A percentile compares a stretch with the other conserved stretches of the same genome.
Conservation (phyloP, 2,113 vertebrate genomes). For the Porphyrio hochstetteri region DNA sequence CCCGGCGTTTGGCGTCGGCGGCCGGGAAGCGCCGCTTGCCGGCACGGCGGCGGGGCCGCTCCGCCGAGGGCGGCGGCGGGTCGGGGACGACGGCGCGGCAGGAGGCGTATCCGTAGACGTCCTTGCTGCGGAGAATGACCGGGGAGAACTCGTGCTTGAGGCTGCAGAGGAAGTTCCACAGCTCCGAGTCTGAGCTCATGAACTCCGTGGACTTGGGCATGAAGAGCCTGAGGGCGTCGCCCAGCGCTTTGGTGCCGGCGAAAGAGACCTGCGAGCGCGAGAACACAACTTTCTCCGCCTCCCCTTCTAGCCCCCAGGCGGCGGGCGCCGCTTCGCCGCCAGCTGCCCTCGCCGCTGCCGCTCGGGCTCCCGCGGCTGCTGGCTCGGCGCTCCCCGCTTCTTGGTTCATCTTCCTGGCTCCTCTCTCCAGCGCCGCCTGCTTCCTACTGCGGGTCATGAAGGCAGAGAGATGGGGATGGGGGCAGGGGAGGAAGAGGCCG, state of each 20-base stretch:
- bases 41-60: neutral
- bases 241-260: conserved; percentile 75
- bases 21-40: conserved; percentile 6
- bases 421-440: conserved; percentile 39
- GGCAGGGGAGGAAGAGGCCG: neutral
- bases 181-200: conserved; percentile 82
- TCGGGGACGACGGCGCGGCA: conserved; percentile 78
- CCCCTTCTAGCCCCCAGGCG: conserved; percentile 30
- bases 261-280: conserved; percentile 79
- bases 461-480: neutral
- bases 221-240: conserved; percentile 81
- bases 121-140: conserved; percentile 81
- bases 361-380: conserved; percentile 3
- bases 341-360: neutral
- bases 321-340: neutral
- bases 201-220: conserved; percentile 82
- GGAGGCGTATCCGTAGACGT: conserved; percentile 81
- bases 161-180: conserved; percentile 84
- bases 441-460: conserved; percentile 38
- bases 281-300: conserved; percentile 79
- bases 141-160: conserved; percentile 82
- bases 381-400: conserved; percentile 20
- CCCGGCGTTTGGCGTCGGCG: conserved; percentile 52
- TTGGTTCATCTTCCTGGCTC: conserved; percentile 45
- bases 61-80: neutral